Base-by-base conservation (phyloP, 2,888 invertebrate genomes). In the Micoletzkya japonica region DNA sequence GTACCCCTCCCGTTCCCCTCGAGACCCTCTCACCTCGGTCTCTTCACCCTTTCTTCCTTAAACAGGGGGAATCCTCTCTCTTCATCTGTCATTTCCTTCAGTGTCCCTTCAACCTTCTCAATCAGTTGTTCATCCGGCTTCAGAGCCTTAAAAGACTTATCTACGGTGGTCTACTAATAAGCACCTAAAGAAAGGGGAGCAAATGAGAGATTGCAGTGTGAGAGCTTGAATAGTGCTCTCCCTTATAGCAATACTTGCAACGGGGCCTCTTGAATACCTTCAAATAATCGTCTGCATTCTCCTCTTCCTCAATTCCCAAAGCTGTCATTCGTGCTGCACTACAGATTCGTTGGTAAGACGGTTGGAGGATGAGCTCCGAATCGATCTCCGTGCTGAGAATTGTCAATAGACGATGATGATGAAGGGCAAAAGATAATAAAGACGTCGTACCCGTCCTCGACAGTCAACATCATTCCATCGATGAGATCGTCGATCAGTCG, bases 301-400 rank as follows among this genome's bases (percentile, higher is more conserved):
- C 64, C 20, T 54, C 64, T n/a, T 66, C 54, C 10, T 63, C 63
- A 30, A 63, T 7, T 24, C 37, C 54, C 57, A 68, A 34, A 44
- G 68, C 68, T 58, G 28, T 68, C 26, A 10, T 36, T 44, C 49
- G 34, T 3, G 58, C 68, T 57, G 68, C 68, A 57, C 24, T 34
- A 28, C 68, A 68, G 20, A 68, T 44, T 57, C 68, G 39, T 36
- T 68, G 68, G 44, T 68, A 58, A 1, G 57, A n/a, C n/a, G 68
- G 68, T 24, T 68, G 68, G 4, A 68, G 57, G 36, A 68, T 58
- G 36, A 44, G 6, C 24, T 68, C 68, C 4, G 57, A 58, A 10
- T 68, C 57, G n/a, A 68, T 58, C 0, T 68, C 49, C 6, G 68
- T 68, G 20, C 68, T 68, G 30, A 30, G 30, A 0, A 4, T 28